A percentile compares a stretch with the other conserved stretches of the same genome.
phyloP scores from a whole-genome alignment of 2,888 invertebrate genomes.

The Halictus quadricinctus region DNA sequence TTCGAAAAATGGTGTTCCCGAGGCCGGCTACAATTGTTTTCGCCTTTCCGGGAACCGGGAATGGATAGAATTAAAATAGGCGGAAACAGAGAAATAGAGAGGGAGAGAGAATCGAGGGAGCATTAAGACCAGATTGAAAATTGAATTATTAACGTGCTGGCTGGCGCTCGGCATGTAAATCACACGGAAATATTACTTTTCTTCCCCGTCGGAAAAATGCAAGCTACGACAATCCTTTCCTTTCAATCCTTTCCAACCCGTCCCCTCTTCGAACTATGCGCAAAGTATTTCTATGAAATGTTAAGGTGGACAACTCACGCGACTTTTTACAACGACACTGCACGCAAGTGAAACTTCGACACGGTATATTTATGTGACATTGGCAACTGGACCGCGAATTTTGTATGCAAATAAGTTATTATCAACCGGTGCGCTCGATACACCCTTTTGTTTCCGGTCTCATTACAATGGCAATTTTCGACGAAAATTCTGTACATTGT shows the following conservation, averaged over 20 bases:
- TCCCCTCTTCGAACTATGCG: background rate
- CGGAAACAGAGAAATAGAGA: conserved; percentile 8
- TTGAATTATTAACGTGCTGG: conserved; percentile 76
- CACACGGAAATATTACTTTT: conserved; percentile 73
- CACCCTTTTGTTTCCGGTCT: background rate
- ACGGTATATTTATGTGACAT: background rate
- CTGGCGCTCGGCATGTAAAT: conserved; percentile 73
- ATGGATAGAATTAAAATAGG: background rate
- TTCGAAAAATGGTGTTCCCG: background rate
- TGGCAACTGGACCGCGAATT: background rate
- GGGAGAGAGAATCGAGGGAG: conserved; percentile 52
- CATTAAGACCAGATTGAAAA: conserved; percentile 75
- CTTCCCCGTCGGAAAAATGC: conserved; percentile 53
- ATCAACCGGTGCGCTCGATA: background rate
- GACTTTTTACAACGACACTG: background rate
- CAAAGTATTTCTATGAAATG: background rate
- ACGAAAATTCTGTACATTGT: background rate
- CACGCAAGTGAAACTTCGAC: background rate
- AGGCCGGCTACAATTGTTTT: background rate
- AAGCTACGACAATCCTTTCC: conserved; percentile 34
- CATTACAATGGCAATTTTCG: background rate
- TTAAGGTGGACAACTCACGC: background rate
- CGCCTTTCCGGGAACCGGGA: background rate
- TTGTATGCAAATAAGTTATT: no score
- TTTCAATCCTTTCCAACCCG: background rate